These are phyloP conservation scores for Cynodonichthys magdalenae DNA, from an alignment of 2,797 vertebrate genomes.

Conservation along the genomic window DNA sequence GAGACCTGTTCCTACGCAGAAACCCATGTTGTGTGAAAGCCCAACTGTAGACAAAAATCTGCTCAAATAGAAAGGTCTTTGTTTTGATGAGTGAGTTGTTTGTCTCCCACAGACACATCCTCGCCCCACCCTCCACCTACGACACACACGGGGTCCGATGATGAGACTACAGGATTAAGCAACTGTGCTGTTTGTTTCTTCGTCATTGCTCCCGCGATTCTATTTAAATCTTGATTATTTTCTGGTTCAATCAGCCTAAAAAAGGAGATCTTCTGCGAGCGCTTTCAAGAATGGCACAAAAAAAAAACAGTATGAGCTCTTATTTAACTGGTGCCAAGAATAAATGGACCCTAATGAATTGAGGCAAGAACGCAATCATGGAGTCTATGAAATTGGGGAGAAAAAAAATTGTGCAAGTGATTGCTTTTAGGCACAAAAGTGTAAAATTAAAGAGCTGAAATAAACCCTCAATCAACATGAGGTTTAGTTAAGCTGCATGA, in stretches of 20 bases:
- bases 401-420: conserved; percentile 24
- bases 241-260: conserved; percentile 54
- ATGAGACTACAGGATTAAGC: conserved; percentile 56
- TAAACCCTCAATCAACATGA: conserved; percentile 12
- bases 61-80: no score
- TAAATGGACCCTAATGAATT: conserved; percentile 28
- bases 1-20: no score
- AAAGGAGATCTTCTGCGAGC: conserved; percentile 46
- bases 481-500: conserved; percentile 14
- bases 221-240: conserved; percentile 69
- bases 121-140: conserved; percentile 10
- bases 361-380: conserved; percentile 24
- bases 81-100: no score
- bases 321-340: conserved; percentile 35
- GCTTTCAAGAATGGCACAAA: conserved; percentile 49
- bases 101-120: not conserved
- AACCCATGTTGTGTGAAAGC: no score
- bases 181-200: conserved; percentile 43
- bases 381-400: conserved; percentile 16
- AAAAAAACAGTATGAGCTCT: conserved; percentile 13
- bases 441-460: conserved; percentile 29
- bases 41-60: no score
- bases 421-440: conserved; percentile 30
- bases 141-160: conserved; percentile 29
- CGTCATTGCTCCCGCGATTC: conserved; percentile 38